These are phyloP conservation scores for Chouioia cunea DNA, from an alignment of 2,888 invertebrate species.

Conservation along the genomic window DNA sequence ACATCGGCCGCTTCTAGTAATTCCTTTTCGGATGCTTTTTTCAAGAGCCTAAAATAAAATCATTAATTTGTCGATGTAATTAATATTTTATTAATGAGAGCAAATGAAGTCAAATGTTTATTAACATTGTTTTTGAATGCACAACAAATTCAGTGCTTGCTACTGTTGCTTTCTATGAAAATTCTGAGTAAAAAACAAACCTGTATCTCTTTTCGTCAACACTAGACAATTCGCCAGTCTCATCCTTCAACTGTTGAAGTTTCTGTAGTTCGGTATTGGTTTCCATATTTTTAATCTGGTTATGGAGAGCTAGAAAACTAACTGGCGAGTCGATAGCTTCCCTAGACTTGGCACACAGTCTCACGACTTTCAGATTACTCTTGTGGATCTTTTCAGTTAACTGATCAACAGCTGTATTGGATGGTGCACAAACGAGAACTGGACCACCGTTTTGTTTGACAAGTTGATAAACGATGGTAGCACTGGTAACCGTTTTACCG, in stretches of 20 bases:
- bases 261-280: slow-evolving; percentile 94
- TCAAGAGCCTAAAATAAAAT: slow-evolving; percentile 72
- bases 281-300: slow-evolving; percentile 96
- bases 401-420: slow-evolving; percentile 99
- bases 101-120: no score
- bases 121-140: no score
- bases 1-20: slow-evolving; percentile 96
- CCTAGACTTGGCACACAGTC: slow-evolving; percentile 96
- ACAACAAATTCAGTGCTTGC: no score
- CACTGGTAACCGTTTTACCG: slow-evolving; percentile 99
- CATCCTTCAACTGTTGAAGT: slow-evolving; percentile 95
- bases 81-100: no score
- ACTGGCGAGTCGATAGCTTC: slow-evolving; percentile 99
- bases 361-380: slow-evolving; percentile 92
- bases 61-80: not conserved
- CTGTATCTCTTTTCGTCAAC: slow-evolving; percentile 96
- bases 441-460: slow-evolving; percentile 95
- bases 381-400: slow-evolving; percentile 98
- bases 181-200: not conserved
- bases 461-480: slow-evolving; percentile 99
- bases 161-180: not conserved
- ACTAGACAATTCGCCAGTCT: slow-evolving; percentile 96
- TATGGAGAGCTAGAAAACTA: slow-evolving; percentile 95
- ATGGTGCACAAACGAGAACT: slow-evolving; percentile 93
- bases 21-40: slow-evolving; percentile 91